A percentile compares a stretch with the other conserved stretches of the same genome.
phyloP scores from a whole-genome alignment of 2,888 invertebrate species.

The Lithosia quadra region DNA sequence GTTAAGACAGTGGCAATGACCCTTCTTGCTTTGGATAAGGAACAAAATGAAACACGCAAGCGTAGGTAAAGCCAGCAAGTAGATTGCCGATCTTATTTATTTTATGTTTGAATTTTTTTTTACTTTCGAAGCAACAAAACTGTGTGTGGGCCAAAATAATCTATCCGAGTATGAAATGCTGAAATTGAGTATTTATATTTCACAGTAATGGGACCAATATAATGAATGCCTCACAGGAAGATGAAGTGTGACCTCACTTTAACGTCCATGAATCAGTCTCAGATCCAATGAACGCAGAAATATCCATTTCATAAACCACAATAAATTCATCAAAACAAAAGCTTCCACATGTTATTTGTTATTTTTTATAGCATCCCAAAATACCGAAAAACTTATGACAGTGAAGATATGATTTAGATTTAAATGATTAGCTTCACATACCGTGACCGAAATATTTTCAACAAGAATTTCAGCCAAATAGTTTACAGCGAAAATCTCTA shows the following conservation, averaged over 20 bases:
- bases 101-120: too few species aligned
- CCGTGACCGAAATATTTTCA: constrained; percentile 3
- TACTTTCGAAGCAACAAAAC: neutral
- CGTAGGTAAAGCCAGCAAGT: neutral
- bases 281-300: constrained; percentile 6
- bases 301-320: constrained; percentile 12
- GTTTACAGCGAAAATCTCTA: constrained; percentile 20
- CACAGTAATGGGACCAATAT: constrained; percentile 6
- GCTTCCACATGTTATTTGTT: constrained; percentile 1
- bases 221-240: constrained; percentile 18
- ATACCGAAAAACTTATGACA: constrained; percentile 14
- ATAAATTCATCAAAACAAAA: constrained; percentile 20
- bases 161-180: neutral
- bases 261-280: constrained; percentile 4
- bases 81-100: too few species aligned
- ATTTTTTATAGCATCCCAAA: constrained; percentile 3
- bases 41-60: neutral
- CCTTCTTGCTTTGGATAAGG: neutral
- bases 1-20: too few species aligned
- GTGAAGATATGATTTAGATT: constrained; percentile 17
- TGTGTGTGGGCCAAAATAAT: constrained; percentile 12
- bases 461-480: constrained; percentile 8
- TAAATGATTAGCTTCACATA: constrained; percentile 17
- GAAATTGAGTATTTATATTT: constrained; percentile 24
- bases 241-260: constrained; percentile 21